Conservation (phyloP, 2,888 invertebrate species). For the Cerceris ruficornis region DNA sequence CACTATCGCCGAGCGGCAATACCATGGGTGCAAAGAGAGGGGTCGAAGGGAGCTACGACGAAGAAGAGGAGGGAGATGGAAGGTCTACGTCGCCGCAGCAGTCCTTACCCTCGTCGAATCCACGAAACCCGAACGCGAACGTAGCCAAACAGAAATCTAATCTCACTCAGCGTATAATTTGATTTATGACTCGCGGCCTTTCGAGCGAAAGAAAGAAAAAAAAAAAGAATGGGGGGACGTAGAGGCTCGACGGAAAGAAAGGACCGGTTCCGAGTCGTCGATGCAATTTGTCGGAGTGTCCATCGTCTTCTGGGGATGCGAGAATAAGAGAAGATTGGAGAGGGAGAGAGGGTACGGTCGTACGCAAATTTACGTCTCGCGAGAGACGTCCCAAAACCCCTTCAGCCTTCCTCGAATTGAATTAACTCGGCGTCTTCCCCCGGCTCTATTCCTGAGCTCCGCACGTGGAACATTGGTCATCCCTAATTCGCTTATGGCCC, state of each 20-base stretch:
- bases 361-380: slow-evolving; percentile 72
- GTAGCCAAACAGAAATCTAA: slow-evolving; percentile 79
- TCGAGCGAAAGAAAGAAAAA: slow-evolving; percentile 29
- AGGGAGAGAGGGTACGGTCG: slow-evolving; percentile 36
- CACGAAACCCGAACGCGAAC: slow-evolving; percentile 65
- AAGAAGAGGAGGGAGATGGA: slow-evolving; percentile 59
- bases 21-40: slow-evolving; percentile 40
- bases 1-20: slow-evolving; percentile 63
- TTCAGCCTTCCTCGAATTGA: slow-evolving; percentile 68
- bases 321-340: slow-evolving; percentile 4
- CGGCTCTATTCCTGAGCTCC: slow-evolving; percentile 63
- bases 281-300: slow-evolving; percentile 73
- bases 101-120: slow-evolving; percentile 67
- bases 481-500: slow-evolving; percentile 70
- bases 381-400: slow-evolving; percentile 66
- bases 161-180: slow-evolving; percentile 79
- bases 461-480: slow-evolving; percentile 70
- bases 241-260: slow-evolving; percentile 16
- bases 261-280: slow-evolving; percentile 63
- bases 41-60: slow-evolving; percentile 54
- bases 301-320: slow-evolving; percentile 59
- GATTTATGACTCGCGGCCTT: slow-evolving; percentile 75
- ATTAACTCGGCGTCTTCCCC: slow-evolving; percentile 69
- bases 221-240: slow-evolving; percentile 10
- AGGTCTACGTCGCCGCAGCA: slow-evolving; percentile 60